Evolutionary conservation across 1,140 invertebrate species (phyloP).

Genomic region (Drosophila ananassae): DNA sequence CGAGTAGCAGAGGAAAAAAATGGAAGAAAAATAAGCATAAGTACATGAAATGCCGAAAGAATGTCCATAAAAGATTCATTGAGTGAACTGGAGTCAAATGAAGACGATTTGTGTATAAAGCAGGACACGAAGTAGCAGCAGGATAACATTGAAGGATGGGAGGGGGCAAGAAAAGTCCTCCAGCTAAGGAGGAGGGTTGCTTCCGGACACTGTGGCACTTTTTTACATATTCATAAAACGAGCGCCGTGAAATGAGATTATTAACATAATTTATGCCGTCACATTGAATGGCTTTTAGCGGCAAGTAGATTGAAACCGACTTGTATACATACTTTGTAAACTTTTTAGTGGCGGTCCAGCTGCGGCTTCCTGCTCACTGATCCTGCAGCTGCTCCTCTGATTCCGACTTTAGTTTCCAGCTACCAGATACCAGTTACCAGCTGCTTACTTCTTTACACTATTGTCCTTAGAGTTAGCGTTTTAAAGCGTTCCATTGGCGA

Average conservation of each 20-base stretch:
- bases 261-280: constrained; percentile 84
- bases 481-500: constrained; percentile 62
- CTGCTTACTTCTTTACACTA: constrained; percentile 63
- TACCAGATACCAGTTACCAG: constrained; percentile 4
- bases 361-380: constrained; percentile 45
- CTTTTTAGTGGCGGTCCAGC: constrained; percentile 70
- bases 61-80: constrained; percentile 75
- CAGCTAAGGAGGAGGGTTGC: neutral
- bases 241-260: constrained; percentile 75
- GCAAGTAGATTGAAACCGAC: constrained; percentile 72
- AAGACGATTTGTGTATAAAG: constrained; percentile 71
- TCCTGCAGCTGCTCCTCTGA: constrained; percentile 24
- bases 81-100: constrained; percentile 59
- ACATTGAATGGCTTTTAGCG: constrained; percentile 73
- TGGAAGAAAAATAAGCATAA: constrained; percentile 2
- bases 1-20: constrained; percentile 57
- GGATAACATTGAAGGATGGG: neutral
- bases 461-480: constrained; percentile 73
- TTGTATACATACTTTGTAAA: constrained; percentile 72
- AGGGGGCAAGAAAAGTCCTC: neutral
- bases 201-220: constrained; percentile 18
- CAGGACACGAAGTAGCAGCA: constrained; percentile 31
- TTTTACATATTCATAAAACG: constrained; percentile 80
- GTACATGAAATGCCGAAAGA: constrained; percentile 24
- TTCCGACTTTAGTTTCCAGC: constrained; percentile 7